A percentile compares a stretch with the other conserved stretches of the same genome.
phyloP scores from a whole-genome alignment of 2,888 invertebrate species.

The Eueremaeus valkanovi region DNA sequence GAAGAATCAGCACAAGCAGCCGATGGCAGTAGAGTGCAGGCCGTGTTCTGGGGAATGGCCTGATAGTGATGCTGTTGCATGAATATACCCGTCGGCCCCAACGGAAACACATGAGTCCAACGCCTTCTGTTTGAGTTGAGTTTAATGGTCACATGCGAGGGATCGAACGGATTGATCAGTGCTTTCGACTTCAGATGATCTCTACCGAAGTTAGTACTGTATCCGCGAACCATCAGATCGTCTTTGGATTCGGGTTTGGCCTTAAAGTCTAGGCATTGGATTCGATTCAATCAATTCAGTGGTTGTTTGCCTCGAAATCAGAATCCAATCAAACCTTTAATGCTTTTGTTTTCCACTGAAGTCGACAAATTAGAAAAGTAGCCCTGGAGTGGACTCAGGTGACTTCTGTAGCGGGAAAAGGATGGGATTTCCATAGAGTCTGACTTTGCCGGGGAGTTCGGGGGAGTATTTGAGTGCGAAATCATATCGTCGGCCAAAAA shows the following conservation, averaged over 20 bases:
- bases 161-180: conserved; percentile 95
- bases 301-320: not conserved
- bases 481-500: not conserved
- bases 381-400: conserved; percentile 27
- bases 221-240: conserved; percentile 41
- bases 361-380: conserved; percentile 38
- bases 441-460: conserved; percentile 32
- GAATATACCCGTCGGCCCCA: conserved; percentile 67
- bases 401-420: conserved; percentile 18
- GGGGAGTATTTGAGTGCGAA: not conserved
- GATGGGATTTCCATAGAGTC: conserved; percentile 33
- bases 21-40: conserved; percentile 45
- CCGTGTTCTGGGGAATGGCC: conserved; percentile 47
- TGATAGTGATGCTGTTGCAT: conserved; percentile 75
- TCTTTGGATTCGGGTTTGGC: conserved; percentile 41
- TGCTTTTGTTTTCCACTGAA: conserved; percentile 42
- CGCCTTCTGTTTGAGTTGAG: conserved; percentile 87
- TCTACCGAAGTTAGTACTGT: conserved; percentile 9
- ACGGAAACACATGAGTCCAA: conserved; percentile 99
- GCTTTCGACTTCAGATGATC: conserved; percentile 52
- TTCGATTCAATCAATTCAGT: not conserved
- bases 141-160: conserved; percentile 93
- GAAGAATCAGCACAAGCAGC: conserved; percentile 34
- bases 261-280: not conserved
- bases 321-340: conserved; percentile 35